Base-by-base conservation (phyloP, 2,888 invertebrate species). In the Apomyelois bistriatella region DNA sequence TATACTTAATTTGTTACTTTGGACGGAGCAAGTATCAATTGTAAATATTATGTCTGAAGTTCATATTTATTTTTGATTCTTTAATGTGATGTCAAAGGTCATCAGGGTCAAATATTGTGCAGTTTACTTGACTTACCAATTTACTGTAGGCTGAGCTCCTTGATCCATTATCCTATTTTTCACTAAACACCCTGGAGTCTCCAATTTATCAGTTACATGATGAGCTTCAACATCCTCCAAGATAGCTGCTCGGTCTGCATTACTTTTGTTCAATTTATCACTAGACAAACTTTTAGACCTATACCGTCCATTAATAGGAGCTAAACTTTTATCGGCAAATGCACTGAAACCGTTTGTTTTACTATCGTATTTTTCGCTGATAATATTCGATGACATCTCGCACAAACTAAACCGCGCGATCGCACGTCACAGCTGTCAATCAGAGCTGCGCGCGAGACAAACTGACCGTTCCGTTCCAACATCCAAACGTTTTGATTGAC, bases 251-350 rank as follows among this genome's bases (percentile, higher is more conserved):
- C 88, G 79, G 65, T 90, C 90, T 49, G 82, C 84, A 61, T 87
- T 86, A 13, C 75, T 72, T 67, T 86, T 80, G 61, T 85, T 88
- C 66, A 90, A 83, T 73, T 90, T 90, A 80, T 90, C 90, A 85
- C 87, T 85, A 37, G 90, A 89, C 63, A 90, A 79, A 84, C 90
- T 90, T 60, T 84, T 89, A 36, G 89, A 87, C 54, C 86, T 76
- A 64, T 85, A 87, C 65, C 86, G 76, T 46, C 74, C 77, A 58
- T 82, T 87, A 52, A 85, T 61, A 43, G 85, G 82, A 56, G 80
- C 74, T 53, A 85, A 73, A 67, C 76, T 79, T 70, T 83, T 89
- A 76, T 89, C 89, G 62, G 72, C 62, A 61, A 84, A 76, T 50
- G 79, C 79, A 83, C 85, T 83, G 56, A 85, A 74, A 78, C 84